phyloP scores from a whole-genome alignment of 2,797 vertebrate species.

The Schizothorax lantsangensis region DNA sequence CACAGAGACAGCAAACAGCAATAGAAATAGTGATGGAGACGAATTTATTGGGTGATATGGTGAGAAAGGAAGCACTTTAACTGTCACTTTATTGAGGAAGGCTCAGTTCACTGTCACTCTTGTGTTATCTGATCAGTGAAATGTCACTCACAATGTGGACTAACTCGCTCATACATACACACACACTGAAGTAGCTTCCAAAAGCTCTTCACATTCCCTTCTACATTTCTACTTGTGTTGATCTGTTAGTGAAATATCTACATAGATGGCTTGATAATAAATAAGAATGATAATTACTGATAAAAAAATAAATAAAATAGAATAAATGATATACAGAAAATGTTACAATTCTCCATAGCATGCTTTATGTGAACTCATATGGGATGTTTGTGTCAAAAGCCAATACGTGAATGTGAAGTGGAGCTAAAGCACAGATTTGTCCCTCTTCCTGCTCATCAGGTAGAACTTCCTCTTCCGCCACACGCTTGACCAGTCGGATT shows the following conservation, averaged over 20 bases:
- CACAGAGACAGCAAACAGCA: conserved; percentile 2
- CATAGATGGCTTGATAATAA: not conserved
- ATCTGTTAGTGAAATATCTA: not conserved
- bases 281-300: not conserved
- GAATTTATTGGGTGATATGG: not conserved
- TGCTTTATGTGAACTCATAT: not conserved
- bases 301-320: not conserved
- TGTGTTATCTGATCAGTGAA: conserved; percentile 30
- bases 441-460: conserved; percentile 48
- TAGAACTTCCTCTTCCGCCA: conserved; percentile 67
- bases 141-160: conserved; percentile 24
- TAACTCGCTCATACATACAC: not conserved
- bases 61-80: conserved; percentile 18
- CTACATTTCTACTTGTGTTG: not conserved
- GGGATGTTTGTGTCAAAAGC: conserved; percentile 4
- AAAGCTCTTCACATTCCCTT: not conserved
- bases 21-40: not conserved
- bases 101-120: not conserved
- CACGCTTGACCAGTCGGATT: conserved; percentile 71
- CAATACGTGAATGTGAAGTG: conserved; percentile 11
- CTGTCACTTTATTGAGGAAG: conserved; percentile 11
- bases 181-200: not conserved
- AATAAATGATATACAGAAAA: not conserved
- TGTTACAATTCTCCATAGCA: not conserved
- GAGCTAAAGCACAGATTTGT: conserved; percentile 9